Conservation (phyloP, 2,888 invertebrate species). For the Hofmannophila pseudospretella region DNA sequence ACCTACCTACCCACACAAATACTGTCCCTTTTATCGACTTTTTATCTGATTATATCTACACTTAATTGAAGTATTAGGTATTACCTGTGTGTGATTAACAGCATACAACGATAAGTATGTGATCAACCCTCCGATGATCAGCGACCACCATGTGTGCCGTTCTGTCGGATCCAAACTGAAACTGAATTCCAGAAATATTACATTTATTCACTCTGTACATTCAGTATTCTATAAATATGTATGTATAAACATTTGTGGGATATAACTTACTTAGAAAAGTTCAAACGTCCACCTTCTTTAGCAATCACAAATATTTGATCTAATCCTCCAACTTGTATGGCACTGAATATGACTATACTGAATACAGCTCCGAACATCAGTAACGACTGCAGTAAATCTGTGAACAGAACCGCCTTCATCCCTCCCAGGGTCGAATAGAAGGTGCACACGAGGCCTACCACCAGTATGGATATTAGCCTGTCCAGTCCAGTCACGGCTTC, state of each 20-base stretch:
- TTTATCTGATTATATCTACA: too few relatives aligned
- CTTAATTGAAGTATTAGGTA: too few relatives aligned
- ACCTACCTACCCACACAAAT: too few relatives aligned
- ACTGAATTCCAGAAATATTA: conserved; percentile 56
- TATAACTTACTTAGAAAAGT: conserved; percentile 80
- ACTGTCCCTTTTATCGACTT: too few relatives aligned
- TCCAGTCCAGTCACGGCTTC: conserved; percentile 90
- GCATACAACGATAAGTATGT: conserved; percentile 90
- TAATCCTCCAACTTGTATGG: conserved; percentile 83
- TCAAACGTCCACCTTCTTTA: conserved; percentile 81
- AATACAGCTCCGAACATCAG: conserved; percentile 92
- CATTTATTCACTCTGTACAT: too few relatives aligned
- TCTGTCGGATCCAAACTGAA: conserved; percentile 88
- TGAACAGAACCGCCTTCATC: conserved; percentile 93
- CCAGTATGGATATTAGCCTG: conserved; percentile 83
- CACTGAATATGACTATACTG: conserved; percentile 86
- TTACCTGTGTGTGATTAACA: conserved; percentile 88
- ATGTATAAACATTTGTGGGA: neutral
- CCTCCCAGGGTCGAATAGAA: conserved; percentile 93
- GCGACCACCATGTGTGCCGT: conserved; percentile 90
- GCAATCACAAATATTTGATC: conserved; percentile 85
- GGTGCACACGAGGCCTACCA: conserved; percentile 87
- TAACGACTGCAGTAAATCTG: conserved; percentile 90
- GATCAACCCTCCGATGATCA: conserved; percentile 87
- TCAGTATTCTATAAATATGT: too few relatives aligned